Conservation (phyloP, 2,797 vertebrate genomes). For the Pristis pectinata region DNA sequence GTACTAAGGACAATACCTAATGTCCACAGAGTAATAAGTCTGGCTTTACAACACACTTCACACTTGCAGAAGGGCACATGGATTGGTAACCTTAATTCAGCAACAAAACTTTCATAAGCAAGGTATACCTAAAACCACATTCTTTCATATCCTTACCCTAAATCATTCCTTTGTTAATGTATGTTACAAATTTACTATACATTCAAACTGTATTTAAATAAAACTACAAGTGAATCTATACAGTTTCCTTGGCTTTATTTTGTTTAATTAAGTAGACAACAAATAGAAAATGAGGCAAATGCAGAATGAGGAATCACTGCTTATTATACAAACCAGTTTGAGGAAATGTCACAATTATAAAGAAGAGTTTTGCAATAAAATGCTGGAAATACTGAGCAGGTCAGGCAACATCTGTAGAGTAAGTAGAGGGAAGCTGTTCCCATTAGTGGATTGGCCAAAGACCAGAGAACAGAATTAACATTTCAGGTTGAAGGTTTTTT, state of each 20-base stretch:
- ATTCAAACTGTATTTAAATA: background rate
- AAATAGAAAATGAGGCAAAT: background rate
- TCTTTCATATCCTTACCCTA: background rate
- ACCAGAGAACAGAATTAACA: too few relatives aligned
- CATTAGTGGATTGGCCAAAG: too few relatives aligned
- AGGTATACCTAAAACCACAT: background rate
- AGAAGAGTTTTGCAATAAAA: too few relatives aligned
- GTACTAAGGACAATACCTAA: background rate
- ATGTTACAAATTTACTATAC: background rate
- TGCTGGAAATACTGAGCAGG: too few relatives aligned
- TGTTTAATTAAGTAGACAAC: too few relatives aligned
- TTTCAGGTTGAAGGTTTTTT: too few relatives aligned
- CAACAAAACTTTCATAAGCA: background rate
- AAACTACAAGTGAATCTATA: background rate
- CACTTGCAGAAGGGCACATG: slow-evolving; percentile 53
- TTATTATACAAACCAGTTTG: background rate
- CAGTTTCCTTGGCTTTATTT: background rate
- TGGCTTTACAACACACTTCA: slow-evolving; percentile 83
- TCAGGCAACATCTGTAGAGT: too few relatives aligned
- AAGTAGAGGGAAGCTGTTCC: too few relatives aligned
- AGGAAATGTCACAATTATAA: background rate
- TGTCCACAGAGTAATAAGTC: slow-evolving; percentile 77
- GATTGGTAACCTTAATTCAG: background rate
- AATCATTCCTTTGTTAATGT: background rate
- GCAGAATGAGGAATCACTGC: background rate